Percentiles rank a stretch among this genome's conserved stretches.
Evolutionary conservation across 1,140 invertebrate genomes (phyloP).

Genomic region (Lutraria rhynchaena): DNA sequence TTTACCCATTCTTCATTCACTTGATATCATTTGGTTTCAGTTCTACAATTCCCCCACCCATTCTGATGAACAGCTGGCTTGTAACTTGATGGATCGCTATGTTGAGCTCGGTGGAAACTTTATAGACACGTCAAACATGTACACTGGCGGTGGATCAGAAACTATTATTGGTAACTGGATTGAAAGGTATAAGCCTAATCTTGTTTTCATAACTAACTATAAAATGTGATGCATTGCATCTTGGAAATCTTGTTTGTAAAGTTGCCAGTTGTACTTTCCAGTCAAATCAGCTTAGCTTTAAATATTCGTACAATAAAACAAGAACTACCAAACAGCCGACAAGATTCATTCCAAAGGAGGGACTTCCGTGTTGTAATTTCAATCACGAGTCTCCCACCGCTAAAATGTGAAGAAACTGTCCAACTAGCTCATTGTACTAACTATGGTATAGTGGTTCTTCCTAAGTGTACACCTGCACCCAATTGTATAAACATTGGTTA

Average conservation of each 20-base stretch:
- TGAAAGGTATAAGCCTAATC: no score
- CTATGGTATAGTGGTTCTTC: no score
- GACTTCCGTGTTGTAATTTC: no score
- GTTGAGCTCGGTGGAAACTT: slow-evolving; percentile 78
- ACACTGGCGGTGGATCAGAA: slow-evolving; percentile 72
- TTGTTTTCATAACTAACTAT: background rate
- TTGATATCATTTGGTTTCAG: no score
- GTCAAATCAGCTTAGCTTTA: background rate
- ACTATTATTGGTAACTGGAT: slow-evolving; percentile 78
- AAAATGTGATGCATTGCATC: background rate
- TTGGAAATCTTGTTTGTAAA: background rate
- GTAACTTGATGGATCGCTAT: slow-evolving; percentile 72
- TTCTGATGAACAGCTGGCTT: slow-evolving; percentile 63
- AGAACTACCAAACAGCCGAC: no score
- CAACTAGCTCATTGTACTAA: no score
- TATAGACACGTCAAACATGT: slow-evolving; percentile 79
- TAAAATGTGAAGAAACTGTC: no score
- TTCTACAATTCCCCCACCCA: slow-evolving; percentile 56
- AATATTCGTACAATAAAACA: background rate
- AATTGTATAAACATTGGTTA: no score
- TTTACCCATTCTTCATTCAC: no score
- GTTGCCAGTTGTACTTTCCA: background rate
- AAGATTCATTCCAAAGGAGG: no score
- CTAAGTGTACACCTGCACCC: no score
- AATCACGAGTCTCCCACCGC: no score